phyloP scores from a whole-genome alignment of 2,797 vertebrate species.

The Pseudotriccus pelzelni region DNA sequence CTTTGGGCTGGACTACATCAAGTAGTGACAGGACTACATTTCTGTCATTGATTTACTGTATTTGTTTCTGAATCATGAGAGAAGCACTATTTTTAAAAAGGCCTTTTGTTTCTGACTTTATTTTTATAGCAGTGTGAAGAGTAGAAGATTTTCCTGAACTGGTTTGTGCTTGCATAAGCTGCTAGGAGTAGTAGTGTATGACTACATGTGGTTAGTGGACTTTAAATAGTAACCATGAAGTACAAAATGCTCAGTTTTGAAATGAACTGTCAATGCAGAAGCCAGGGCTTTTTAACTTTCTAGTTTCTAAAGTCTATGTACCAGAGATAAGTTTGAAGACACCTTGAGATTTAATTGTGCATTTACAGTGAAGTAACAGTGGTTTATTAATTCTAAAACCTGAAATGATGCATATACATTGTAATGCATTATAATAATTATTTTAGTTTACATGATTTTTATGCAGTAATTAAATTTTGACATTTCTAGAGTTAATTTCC shows the following conservation, averaged over 20 bases:
- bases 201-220: conserved; percentile 37
- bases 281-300: neutral
- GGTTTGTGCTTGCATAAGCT: neutral
- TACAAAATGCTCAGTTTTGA: conserved; percentile 22
- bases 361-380: neutral
- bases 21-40: conserved; percentile 5
- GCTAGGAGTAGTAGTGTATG: neutral
- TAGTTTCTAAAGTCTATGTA: neutral
- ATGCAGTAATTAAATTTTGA: conserved; percentile 52
- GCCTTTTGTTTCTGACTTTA: conserved; percentile 32
- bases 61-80: conserved; percentile 44
- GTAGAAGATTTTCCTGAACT: neutral
- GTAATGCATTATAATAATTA: conserved; percentile 56
- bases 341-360: conserved; percentile 13
- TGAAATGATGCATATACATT: conserved; percentile 62
- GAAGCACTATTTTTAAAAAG: neutral
- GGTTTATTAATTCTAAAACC: conserved; percentile 23
- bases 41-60: conserved; percentile 7
- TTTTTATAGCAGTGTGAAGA: conserved; percentile 19
- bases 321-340: conserved; percentile 2
- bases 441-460: conserved; percentile 61
- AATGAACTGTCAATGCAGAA: neutral
- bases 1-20: neutral
- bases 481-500: conserved; percentile 67
- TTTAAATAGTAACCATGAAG: neutral